phyloP scores from a whole-genome alignment of 1,140 invertebrate species.

The Lamellibrachia luymesi region DNA sequence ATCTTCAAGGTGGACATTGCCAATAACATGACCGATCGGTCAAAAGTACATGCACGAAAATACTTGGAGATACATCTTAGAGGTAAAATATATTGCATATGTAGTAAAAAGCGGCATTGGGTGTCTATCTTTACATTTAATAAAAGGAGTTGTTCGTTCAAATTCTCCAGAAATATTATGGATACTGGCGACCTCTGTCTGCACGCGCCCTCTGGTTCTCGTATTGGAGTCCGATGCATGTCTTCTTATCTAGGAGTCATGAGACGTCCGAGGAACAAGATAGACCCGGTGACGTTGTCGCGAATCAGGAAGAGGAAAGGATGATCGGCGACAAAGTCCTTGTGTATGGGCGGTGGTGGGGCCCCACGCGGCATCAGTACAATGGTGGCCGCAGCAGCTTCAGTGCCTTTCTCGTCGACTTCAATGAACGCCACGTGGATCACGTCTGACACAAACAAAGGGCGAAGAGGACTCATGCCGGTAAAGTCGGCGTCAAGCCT shows the following conservation, averaged over 20 bases:
- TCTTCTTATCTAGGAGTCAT: neutral
- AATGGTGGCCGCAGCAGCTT: constrained; percentile 53
- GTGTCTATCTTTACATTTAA: too few species aligned
- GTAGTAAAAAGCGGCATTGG: too few species aligned
- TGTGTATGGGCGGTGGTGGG: neutral
- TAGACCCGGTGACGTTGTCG: neutral
- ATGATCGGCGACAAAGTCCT: neutral
- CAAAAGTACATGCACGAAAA: too few species aligned
- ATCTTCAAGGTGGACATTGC: too few species aligned
- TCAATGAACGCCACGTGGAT: constrained; percentile 62
- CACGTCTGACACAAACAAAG: constrained; percentile 40
- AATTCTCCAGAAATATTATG: neutral
- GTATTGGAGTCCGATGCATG: neutral
- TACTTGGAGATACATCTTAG: too few species aligned
- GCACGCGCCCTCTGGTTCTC: too few species aligned
- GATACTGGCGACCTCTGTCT: neutral
- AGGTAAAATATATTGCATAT: too few species aligned
- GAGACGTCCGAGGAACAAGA: constrained; percentile 18
- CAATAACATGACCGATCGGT: too few species aligned
- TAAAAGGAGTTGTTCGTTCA: neutral
- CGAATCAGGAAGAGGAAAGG: constrained; percentile 6
- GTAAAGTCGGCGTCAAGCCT: neutral
- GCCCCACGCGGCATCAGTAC: constrained; percentile 31
- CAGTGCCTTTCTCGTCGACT: constrained; percentile 58
- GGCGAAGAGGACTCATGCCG: neutral